Conservation (phyloP, 2,888 invertebrate genomes). For the Aleiodes alternator region DNA sequence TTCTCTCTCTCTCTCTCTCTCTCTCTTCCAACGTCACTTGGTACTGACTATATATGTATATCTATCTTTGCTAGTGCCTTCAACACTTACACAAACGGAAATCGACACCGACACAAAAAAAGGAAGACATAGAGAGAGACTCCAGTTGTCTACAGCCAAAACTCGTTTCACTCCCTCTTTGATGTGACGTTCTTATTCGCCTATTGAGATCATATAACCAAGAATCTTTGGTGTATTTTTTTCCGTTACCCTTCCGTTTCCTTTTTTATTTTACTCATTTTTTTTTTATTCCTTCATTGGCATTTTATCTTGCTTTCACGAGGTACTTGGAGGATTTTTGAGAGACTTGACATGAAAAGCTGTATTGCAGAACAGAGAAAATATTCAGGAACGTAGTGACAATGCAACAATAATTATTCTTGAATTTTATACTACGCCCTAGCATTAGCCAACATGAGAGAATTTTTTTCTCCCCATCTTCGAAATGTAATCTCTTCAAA, state of each 20-base stretch:
- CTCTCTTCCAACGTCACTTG: conserved; percentile 33
- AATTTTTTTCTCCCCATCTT: conserved; percentile 3
- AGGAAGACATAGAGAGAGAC: conserved; percentile 11
- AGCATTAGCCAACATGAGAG: no score
- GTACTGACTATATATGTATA: conserved; percentile 32
- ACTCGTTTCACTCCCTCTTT: conserved; percentile 39
- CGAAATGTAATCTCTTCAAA: conserved; percentile 9
- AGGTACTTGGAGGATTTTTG: conserved; percentile 20
- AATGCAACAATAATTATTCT: no score
- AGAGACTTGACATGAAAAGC: neutral
- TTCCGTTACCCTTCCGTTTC: conserved; percentile 44
- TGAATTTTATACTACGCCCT: no score
- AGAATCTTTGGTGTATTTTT: conserved; percentile 47
- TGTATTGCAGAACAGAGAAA: conserved; percentile 5
- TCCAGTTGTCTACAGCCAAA: conserved; percentile 36
- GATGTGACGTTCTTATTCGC: conserved; percentile 31
- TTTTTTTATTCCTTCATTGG: conserved; percentile 17
- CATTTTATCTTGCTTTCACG: conserved; percentile 29
- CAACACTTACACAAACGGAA: conserved; percentile 38
- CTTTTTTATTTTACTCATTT: conserved; percentile 34
- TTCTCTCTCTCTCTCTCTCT: conserved; percentile 49
- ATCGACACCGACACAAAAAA: conserved; percentile 40
- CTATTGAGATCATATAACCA: conserved; percentile 33
- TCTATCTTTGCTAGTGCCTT: conserved; percentile 18
- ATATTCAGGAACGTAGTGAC: conserved; percentile 3